Evolutionary conservation across 2,113 vertebrate genomes (phyloP).

Genomic region (Mesoclemmys tuberculata): DNA sequence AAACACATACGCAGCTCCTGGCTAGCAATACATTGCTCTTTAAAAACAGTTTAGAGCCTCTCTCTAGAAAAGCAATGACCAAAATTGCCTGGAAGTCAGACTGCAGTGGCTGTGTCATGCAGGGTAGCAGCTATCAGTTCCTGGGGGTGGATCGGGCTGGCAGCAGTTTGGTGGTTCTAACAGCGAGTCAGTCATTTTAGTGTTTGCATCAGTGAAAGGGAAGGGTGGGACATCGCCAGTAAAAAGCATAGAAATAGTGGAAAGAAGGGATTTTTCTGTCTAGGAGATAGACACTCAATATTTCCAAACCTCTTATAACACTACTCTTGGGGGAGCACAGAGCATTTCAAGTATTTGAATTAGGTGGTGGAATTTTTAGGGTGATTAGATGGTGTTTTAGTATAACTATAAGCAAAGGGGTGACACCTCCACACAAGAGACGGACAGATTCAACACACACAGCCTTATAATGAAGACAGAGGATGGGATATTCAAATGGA

Average conservation of each 20-base stretch:
- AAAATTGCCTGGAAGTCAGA: neutral
- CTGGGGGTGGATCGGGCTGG: neutral
- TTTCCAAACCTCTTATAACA: neutral
- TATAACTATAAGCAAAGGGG: neutral
- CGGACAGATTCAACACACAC: neutral
- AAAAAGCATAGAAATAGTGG: slow-evolving; percentile 35
- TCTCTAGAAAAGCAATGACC: neutral
- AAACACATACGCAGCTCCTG: neutral
- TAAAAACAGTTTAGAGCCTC: neutral
- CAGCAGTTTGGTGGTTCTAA: neutral
- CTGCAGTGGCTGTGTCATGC: neutral
- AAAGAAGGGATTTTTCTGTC: slow-evolving; percentile 1
- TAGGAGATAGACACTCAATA: neutral
- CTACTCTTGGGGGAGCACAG: neutral
- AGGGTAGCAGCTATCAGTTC: neutral
- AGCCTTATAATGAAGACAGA: neutral
- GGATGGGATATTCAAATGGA: neutral
- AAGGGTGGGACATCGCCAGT: slow-evolving; percentile 7
- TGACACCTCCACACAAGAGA: neutral
- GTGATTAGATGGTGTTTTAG: neutral
- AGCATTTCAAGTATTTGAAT: neutral
- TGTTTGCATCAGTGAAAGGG: slow-evolving; percentile 13
- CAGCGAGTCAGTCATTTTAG: slow-evolving; percentile 26
- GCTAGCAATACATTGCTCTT: neutral
- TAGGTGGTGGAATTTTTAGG: neutral